phyloP scores from a whole-genome alignment of 2,888 invertebrate genomes.

The Xylota segnis region DNA sequence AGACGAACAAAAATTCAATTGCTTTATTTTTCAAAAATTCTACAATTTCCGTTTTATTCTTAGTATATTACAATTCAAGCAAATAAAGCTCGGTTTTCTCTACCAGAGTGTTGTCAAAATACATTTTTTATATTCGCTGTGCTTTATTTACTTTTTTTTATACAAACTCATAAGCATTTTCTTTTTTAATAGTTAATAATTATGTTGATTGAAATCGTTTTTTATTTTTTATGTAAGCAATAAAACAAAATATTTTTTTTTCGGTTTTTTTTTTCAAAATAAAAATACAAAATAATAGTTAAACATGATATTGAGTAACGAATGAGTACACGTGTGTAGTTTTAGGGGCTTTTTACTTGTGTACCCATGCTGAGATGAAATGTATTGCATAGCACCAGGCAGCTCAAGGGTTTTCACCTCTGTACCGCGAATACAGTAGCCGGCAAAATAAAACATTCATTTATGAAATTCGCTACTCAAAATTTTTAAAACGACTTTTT shows the following conservation, averaged over 20 bases:
- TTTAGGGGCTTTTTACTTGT: slow-evolving; percentile 19
- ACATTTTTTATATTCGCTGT: slow-evolving; percentile 4
- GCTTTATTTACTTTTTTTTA: slow-evolving; percentile 22
- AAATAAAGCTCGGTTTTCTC: slow-evolving; percentile 33
- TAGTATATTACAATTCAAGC: slow-evolving; percentile 64
- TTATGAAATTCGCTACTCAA: slow-evolving; percentile 65
- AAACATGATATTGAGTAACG: slow-evolving; percentile 32
- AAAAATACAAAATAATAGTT: slow-evolving; percentile 25
- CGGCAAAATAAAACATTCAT: slow-evolving; percentile 68
- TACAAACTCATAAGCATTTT: slow-evolving; percentile 64
- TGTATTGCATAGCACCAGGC: slow-evolving; percentile 68
- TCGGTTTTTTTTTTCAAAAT: slow-evolving; percentile 12
- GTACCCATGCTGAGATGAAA: slow-evolving; percentile 70
- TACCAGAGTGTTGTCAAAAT: slow-evolving; percentile 15
- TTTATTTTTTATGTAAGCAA: slow-evolving; percentile 37
- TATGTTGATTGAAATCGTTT: slow-evolving; percentile 19
- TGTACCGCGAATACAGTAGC: slow-evolving; percentile 56
- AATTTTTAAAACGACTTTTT: slow-evolving; percentile 5
- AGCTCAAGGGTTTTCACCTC: slow-evolving; percentile 64
- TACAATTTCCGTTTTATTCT: slow-evolving; percentile 53
- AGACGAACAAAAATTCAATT: slow-evolving; percentile 53
- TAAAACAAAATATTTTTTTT: slow-evolving; percentile 46
- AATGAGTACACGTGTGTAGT: slow-evolving; percentile 57
- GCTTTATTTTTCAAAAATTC: slow-evolving; percentile 61
- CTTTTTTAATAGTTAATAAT: slow-evolving; percentile 11